A percentile compares a stretch with the other conserved stretches of the same genome.
These are phyloP conservation scores for Thera obeliscata DNA, from an alignment of 2,888 invertebrate species.

Conservation along the genomic window DNA sequence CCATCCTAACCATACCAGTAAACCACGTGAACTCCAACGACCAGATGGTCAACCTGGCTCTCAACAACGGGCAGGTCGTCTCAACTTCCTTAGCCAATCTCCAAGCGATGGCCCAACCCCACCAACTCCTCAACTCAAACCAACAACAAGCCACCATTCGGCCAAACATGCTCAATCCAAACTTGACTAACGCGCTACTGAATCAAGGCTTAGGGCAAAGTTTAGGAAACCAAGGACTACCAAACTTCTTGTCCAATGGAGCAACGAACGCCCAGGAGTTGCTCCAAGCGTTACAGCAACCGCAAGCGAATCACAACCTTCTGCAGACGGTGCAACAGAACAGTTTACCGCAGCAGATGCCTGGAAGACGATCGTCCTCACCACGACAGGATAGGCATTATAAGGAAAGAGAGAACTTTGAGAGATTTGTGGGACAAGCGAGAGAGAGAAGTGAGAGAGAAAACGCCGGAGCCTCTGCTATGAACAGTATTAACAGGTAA, in stretches of 20 bases:
- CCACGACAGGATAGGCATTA: conserved; percentile 78
- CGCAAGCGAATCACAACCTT: conserved; percentile 79
- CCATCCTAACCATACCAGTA: conserved; percentile 97
- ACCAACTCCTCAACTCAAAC: conserved; percentile 86
- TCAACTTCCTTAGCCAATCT: conserved; percentile 92
- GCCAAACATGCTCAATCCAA: conserved; percentile 84
- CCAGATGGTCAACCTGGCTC: conserved; percentile 91
- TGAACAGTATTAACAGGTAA: conserved; percentile 88
- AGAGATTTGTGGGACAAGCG: conserved; percentile 73
- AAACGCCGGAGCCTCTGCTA: conserved; percentile 83
- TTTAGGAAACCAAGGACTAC: conserved; percentile 87
- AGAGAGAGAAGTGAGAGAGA: conserved; percentile 82
- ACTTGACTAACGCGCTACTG: conserved; percentile 87
- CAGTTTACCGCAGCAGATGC: conserved; percentile 78
- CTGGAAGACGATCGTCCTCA: conserved; percentile 77
- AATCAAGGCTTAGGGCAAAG: conserved; percentile 75
- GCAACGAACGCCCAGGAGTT: conserved; percentile 89
- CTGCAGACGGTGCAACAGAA: conserved; percentile 80
- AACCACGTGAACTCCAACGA: conserved; percentile 92
- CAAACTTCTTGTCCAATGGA: conserved; percentile 89
- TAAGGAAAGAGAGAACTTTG: conserved; percentile 79
- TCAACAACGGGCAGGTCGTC: conserved; percentile 94
- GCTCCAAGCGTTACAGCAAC: conserved; percentile 86
- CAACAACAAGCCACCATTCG: conserved; percentile 75
- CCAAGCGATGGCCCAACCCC: conserved; percentile 90